A percentile compares a stretch with the other conserved stretches of the same genome.
Conservation (phyloP, 2,113 vertebrate species). For the Pygathrix nemaeus region DNA sequence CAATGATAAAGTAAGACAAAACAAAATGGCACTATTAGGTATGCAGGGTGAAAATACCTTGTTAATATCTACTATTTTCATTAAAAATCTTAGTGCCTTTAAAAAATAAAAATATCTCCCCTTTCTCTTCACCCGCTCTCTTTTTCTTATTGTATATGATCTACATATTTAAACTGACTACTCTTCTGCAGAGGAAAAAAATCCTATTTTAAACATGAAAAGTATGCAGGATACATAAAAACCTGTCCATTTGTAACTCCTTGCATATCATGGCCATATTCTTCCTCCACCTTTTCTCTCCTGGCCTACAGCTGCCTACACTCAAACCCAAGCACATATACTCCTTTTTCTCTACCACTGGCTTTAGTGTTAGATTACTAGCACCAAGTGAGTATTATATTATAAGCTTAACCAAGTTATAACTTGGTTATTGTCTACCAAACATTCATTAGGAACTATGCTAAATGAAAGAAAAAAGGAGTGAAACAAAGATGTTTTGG, state of each 20-base stretch:
- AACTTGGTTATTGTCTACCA: background rate
- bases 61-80: background rate
- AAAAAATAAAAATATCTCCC: background rate
- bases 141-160: background rate
- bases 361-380: background rate
- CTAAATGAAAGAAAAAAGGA: background rate
- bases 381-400: background rate
- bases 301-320: fast-evolving
- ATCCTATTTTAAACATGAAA: background rate
- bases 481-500: background rate
- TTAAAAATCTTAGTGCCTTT: background rate
- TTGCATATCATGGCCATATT: background rate
- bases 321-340: fast-evolving
- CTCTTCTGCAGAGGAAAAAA: background rate
- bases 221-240: background rate
- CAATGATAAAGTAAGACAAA: background rate
- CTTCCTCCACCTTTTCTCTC: background rate
- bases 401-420: background rate
- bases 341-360: background rate
- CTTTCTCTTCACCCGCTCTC: background rate
- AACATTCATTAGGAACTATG: background rate
- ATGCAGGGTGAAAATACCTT: background rate
- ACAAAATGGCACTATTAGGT: background rate
- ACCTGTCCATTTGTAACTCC: no score
- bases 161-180: background rate